These are phyloP conservation scores for Drosophila ogumai DNA, from an alignment of 1,140 invertebrate genomes.

Conservation along the genomic window DNA sequence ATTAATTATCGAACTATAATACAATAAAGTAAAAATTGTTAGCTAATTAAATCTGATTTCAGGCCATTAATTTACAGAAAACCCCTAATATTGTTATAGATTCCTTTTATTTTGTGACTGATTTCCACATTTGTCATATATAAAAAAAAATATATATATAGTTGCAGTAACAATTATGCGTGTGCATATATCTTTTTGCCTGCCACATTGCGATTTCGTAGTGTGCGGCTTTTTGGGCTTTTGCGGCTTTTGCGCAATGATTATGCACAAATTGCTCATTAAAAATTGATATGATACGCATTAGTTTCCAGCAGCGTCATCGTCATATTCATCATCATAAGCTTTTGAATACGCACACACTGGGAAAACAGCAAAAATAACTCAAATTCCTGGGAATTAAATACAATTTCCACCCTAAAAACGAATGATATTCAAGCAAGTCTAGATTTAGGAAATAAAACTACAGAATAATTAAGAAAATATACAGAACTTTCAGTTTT, in stretches of 20 bases:
- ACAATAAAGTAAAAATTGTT: too few relatives aligned
- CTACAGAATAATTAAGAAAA: not conserved
- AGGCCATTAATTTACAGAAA: not conserved
- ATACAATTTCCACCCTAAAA: not conserved
- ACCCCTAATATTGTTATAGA: not conserved
- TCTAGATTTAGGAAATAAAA: not conserved
- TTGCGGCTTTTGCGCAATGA: slow-evolving; percentile 46
- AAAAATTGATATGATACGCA: slow-evolving; percentile 58
- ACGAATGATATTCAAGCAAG: not conserved
- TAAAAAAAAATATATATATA: not conserved
- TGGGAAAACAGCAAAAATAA: not conserved
- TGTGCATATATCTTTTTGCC: not conserved
- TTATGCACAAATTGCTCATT: slow-evolving; percentile 71
- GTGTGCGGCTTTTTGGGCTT: slow-evolving; percentile 52
- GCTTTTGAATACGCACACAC: slow-evolving; percentile 6
- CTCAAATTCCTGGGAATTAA: not conserved
- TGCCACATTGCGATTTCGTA: slow-evolving; percentile 36
- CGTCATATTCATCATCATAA: slow-evolving; percentile 18
- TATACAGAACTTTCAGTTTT: not conserved
- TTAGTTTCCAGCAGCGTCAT: slow-evolving; percentile 35
- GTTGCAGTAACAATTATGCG: slow-evolving; percentile 2
- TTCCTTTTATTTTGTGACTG: not conserved
- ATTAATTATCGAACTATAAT: too few relatives aligned
- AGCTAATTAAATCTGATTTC: not conserved
- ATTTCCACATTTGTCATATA: slow-evolving; percentile 6